Conservation (phyloP, 2,888 invertebrate genomes). For the Lepidonotus clava region DNA sequence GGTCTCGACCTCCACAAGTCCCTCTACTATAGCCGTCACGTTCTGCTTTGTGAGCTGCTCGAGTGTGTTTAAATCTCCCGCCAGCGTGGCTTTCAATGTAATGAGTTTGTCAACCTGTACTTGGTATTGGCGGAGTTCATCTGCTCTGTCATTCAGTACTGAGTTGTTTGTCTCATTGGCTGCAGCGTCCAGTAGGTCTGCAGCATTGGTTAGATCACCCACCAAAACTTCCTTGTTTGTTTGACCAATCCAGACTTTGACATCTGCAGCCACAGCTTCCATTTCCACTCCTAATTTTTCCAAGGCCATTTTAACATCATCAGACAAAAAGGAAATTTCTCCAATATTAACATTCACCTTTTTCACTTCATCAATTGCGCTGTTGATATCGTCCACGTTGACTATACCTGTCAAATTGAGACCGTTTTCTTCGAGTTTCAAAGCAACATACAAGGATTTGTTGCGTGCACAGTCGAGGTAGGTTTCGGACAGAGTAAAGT, state of each 20-base stretch:
- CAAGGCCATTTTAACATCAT: background rate
- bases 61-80: background rate
- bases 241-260: background rate
- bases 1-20: background rate
- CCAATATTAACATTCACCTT: background rate
- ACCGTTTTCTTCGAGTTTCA: background rate
- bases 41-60: background rate
- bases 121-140: background rate
- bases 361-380: background rate
- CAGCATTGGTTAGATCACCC: background rate
- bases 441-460: background rate
- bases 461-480: constrained; percentile 29
- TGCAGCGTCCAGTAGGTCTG: background rate
- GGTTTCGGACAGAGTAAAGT: constrained; percentile 16
- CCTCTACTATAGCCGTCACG: background rate
- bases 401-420: background rate
- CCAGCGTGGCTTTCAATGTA: background rate
- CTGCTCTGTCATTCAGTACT: background rate
- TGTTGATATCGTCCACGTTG: constrained; percentile 21
- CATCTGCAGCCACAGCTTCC: background rate
- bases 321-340: background rate
- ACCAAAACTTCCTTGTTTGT: background rate
- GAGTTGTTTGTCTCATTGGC: background rate
- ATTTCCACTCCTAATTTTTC: background rate
- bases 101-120: background rate